phyloP scores from a whole-genome alignment of 2,797 vertebrate species.

The Pipistrellus pipistrellus region DNA sequence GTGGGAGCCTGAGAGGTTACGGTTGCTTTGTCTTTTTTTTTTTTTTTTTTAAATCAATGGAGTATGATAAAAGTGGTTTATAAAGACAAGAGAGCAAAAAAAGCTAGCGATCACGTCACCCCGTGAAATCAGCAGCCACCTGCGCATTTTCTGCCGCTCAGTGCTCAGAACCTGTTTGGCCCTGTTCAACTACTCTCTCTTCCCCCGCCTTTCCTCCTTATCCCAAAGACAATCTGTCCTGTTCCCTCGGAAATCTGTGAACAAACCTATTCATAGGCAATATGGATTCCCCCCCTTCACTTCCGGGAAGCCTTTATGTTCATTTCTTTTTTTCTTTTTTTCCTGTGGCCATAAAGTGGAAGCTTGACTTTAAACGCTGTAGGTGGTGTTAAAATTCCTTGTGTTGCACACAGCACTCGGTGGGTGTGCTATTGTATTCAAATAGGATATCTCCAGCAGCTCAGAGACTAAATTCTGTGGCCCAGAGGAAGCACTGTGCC shows the following conservation, averaged over 20 bases:
- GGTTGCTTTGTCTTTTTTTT: background rate
- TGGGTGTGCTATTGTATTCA: background rate
- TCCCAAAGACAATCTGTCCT: background rate
- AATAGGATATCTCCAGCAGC: background rate
- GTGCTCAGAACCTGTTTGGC: background rate
- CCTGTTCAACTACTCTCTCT: accelerated
- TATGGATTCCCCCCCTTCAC: background rate
- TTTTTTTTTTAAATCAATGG: background rate
- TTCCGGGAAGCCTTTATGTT: background rate
- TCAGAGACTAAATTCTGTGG: background rate
- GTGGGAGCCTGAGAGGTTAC: background rate
- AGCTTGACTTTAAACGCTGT: background rate
- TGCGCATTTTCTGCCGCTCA: background rate
- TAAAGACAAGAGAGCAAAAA: conserved; percentile 9
- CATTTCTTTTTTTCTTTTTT: background rate
- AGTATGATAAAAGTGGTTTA: background rate
- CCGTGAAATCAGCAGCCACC: background rate
- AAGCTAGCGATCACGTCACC: background rate
- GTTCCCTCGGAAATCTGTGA: background rate
- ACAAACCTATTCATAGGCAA: background rate
- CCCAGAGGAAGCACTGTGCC: background rate
- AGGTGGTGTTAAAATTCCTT: background rate
- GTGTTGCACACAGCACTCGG: background rate
- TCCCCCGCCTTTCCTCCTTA: background rate
- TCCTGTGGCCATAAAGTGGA: background rate